A percentile compares a stretch with the other conserved stretches of the same genome.
These are phyloP conservation scores for Lasioglossum figueresi DNA, from an alignment of 2,888 invertebrate species.

Conservation along the genomic window DNA sequence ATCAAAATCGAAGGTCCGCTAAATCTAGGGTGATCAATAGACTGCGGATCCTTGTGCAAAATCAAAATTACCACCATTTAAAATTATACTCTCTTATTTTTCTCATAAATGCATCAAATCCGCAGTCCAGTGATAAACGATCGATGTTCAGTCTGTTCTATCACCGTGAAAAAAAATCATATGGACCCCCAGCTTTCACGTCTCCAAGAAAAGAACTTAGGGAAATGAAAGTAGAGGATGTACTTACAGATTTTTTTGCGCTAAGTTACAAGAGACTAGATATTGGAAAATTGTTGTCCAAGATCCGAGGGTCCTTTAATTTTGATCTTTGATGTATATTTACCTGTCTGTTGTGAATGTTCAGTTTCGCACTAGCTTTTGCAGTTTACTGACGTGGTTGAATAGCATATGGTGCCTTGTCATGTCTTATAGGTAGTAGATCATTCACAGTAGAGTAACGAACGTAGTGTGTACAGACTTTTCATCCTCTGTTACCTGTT, in stretches of 20 bases:
- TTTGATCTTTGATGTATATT: neutral
- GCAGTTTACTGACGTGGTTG: neutral
- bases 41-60: neutral
- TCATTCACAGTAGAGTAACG: neutral
- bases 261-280: neutral
- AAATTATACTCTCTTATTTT: no score
- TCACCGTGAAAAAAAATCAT: neutral
- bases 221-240: neutral
- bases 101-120: neutral
- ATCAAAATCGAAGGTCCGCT: neutral
- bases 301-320: neutral
- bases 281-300: neutral
- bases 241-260: neutral
- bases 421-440: neutral
- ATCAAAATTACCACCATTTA: no score
- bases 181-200: neutral
- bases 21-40: neutral
- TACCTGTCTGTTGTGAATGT: neutral
- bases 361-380: neutral
- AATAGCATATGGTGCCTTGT: neutral
- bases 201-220: neutral
- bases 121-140: neutral
- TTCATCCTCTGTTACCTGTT: neutral
- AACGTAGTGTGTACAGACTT: neutral
- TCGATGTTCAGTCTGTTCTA: neutral